Evolutionary conservation across 2,113 vertebrate genomes (phyloP).

Genomic region (Lanius collurio): DNA sequence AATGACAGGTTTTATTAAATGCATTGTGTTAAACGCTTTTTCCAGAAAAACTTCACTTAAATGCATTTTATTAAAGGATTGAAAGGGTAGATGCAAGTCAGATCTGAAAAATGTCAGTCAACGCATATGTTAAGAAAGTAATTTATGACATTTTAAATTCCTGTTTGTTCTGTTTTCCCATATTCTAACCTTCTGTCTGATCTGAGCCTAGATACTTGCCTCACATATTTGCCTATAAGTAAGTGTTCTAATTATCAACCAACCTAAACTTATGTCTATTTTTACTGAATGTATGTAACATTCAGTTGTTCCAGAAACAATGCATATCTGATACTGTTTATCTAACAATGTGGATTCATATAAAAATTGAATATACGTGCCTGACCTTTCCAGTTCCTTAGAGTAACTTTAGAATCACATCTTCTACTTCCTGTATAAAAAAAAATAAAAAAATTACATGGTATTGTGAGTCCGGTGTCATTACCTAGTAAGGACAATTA

Average conservation of each 20-base stretch:
- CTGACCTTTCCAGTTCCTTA: background rate
- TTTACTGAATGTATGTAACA: background rate
- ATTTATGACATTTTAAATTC: background rate
- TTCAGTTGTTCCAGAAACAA: background rate
- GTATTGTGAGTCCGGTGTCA: background rate
- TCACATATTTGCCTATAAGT: background rate
- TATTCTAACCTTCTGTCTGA: background rate
- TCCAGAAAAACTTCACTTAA: background rate
- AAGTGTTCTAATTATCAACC: background rate
- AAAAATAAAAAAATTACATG: background rate
- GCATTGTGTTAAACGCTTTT: background rate
- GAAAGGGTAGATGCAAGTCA: background rate
- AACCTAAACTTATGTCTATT: background rate
- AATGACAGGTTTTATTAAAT: background rate
- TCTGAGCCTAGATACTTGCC: background rate
- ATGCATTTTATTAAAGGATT: background rate
- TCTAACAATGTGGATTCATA: background rate
- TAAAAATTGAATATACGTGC: background rate
- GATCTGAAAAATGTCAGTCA: background rate
- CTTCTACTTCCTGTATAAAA: background rate
- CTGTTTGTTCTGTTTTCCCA: background rate
- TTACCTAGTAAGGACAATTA: background rate
- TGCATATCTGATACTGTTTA: background rate
- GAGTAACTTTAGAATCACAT: background rate
- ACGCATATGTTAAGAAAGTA: background rate